A percentile compares a stretch with the other conserved stretches of the same genome.
Conservation (phyloP, 2,888 invertebrate genomes). For the Euproctis similis region DNA sequence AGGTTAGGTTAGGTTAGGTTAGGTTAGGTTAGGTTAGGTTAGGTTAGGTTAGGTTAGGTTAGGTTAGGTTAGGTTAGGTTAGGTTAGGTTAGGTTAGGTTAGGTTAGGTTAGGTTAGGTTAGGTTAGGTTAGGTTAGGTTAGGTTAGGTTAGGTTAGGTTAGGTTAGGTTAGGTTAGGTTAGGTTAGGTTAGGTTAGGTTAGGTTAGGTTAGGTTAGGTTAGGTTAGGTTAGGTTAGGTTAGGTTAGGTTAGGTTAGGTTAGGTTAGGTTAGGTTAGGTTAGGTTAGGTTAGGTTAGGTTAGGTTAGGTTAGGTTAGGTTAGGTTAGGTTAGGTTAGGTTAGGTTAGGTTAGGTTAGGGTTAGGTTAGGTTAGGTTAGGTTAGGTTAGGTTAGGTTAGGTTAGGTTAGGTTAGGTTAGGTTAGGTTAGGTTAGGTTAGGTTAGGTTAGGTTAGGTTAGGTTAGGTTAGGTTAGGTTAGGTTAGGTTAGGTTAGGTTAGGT, state of each 20-base stretch:
- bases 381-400: slow-evolving; percentile 10
- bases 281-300: slow-evolving; percentile 10
- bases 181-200: slow-evolving; percentile 9
- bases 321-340: slow-evolving; percentile 12
- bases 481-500: slow-evolving; percentile 10
- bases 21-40: slow-evolving; percentile 20
- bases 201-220: slow-evolving; percentile 9
- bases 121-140: slow-evolving; percentile 15
- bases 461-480: slow-evolving; percentile 9
- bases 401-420: slow-evolving; percentile 11
- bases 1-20: slow-evolving; percentile 18
- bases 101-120: slow-evolving; percentile 15
- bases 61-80: slow-evolving; percentile 14
- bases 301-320: slow-evolving; percentile 12
- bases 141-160: slow-evolving; percentile 15
- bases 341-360: too few relatives aligned
- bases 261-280: slow-evolving; percentile 9
- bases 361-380: slow-evolving; percentile 10
- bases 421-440: slow-evolving; percentile 11
- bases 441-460: slow-evolving; percentile 11
- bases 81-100: slow-evolving; percentile 14
- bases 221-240: slow-evolving; percentile 9
- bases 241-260: slow-evolving; percentile 8
- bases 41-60: slow-evolving; percentile 21
- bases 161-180: slow-evolving; percentile 14